Conservation (phyloP, 2,797 vertebrate species). For the Parauchenoglanis ngamensis region DNA sequence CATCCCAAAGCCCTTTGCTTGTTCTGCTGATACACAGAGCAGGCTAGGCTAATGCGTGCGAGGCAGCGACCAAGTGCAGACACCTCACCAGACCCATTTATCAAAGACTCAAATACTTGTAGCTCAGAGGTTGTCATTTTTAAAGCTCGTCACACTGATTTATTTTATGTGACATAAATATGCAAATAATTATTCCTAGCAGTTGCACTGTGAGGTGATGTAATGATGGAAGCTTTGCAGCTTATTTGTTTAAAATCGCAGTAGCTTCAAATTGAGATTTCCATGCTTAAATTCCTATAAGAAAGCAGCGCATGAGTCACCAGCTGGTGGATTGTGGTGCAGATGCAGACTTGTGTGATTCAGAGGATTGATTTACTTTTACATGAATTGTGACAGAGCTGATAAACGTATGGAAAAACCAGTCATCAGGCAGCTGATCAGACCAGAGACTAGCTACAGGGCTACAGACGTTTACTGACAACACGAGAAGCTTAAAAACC, state of each 20-base stretch:
- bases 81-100: neutral
- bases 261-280: neutral
- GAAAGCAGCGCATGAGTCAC: no score
- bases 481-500: no score
- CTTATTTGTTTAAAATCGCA: neutral
- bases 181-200: neutral
- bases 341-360: no score
- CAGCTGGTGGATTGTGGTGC: no score
- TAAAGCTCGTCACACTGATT: neutral
- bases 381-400: no score
- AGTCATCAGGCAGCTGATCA: no score
- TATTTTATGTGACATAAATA: neutral
- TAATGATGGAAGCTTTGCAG: neutral
- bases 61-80: neutral
- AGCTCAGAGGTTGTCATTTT: neutral
- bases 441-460: no score
- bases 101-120: neutral
- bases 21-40: slow-evolving; percentile 28
- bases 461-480: no score
- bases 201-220: neutral
- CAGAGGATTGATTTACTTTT: no score
- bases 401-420: no score
- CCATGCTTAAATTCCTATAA: no score
- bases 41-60: neutral
- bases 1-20: neutral